Evolutionary conservation across 92 coral and sea anemone species (phyloP), one percentile per base, ranked within the genome.

Genomic region (Anthopleura xanthogrammica): DNA sequence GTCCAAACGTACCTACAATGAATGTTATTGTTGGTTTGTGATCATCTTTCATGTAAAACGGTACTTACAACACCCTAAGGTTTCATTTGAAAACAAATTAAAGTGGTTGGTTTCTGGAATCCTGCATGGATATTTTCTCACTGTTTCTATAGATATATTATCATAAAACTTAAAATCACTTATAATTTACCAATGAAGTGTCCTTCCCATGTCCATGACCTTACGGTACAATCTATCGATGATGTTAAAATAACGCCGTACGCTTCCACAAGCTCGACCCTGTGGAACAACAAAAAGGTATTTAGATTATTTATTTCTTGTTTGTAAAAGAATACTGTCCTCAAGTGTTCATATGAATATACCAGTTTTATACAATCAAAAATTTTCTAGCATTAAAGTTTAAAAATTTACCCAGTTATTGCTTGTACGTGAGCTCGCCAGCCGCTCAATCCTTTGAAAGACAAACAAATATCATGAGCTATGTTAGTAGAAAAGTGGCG

Each of bases 201-300:
- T 12, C 99, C 99, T 7, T 94, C 91, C 91, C 94, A 83, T 1
- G 99, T 97, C 99, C 99, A 97, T 43, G 93, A 88, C 43, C 99
- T 83, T 19, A 97, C 99, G 5, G 98, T 97, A 80, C 95, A 94
- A 81, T 97, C 99, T 2, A 92, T 68, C 3, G 99, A 97, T 2
- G 98, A 87, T 16, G 99, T 94, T 76, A 97, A 56, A 11, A 97
- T 54, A 41, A 86, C 86, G 85, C 89, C 85, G 83, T 87, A 92
- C 16, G 90, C 82, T 56, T 97, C 98, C 3, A 94, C 93, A 50
- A 95, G 88, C 77, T 97, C 99, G 76, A 97, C 80, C 76, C 99
- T 94, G 75, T 36, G 86, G 87, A 50, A 75, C 7, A 58, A 77
- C 81, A 72, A 39, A 17, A 9, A 77, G 36, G 50, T 46, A 46